Evolutionary conservation across 2,888 invertebrate species (phyloP).

Genomic region (Synergus umbraculus): DNA sequence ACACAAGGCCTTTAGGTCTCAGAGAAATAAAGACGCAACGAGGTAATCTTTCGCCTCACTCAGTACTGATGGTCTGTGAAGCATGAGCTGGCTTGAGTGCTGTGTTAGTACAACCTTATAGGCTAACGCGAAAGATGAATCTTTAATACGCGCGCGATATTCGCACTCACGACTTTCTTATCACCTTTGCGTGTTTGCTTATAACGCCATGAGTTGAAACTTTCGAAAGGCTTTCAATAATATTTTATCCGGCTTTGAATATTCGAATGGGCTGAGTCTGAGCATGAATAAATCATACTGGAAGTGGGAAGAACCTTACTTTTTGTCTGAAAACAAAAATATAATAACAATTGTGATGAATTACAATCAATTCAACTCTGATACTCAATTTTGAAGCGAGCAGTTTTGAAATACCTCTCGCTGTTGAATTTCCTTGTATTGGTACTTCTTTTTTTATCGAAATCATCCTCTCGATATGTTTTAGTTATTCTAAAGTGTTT

Average conservation of each 20-base stretch:
- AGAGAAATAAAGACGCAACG: conserved; percentile 57
- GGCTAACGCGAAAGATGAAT: background rate
- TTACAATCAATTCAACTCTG: too few species aligned
- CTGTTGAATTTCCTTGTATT: background rate
- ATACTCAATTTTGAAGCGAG: background rate
- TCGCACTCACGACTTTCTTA: background rate
- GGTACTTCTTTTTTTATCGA: background rate
- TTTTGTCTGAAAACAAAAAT: too few species aligned
- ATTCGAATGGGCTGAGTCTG: background rate
- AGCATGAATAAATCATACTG: background rate
- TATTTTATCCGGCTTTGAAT: background rate
- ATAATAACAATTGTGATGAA: too few species aligned
- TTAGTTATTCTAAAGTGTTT: background rate
- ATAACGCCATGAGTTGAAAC: background rate
- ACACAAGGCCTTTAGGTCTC: conserved; percentile 34
- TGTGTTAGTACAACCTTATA: background rate
- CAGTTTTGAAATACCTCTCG: background rate
- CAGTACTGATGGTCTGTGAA: background rate
- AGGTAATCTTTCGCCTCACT: conserved; percentile 50
- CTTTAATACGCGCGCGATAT: background rate
- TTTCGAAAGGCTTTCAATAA: background rate
- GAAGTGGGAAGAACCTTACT: background rate
- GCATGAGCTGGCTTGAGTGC: background rate
- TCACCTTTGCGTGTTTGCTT: background rate
- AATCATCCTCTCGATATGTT: background rate